A percentile compares a stretch with the other conserved stretches of the same genome.
phyloP scores from a whole-genome alignment of 2,113 vertebrate genomes.

The Buteo buteo region DNA sequence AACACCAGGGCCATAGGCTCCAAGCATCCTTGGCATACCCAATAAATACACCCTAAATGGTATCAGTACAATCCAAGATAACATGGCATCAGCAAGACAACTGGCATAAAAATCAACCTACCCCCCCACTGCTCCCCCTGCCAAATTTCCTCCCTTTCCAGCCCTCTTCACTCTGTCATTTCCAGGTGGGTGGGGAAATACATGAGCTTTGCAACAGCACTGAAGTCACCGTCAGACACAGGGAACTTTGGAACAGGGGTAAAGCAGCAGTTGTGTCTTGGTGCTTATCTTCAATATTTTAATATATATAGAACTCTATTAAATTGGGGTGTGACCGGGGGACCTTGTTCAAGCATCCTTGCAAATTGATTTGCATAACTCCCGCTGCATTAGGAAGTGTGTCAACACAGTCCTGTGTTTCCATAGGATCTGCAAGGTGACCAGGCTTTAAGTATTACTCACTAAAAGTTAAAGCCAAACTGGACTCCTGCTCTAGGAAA shows the following conservation, averaged over 20 bases:
- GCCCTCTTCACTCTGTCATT: not conserved
- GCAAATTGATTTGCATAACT: not conserved
- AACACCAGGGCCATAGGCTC: not conserved
- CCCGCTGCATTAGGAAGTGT: not conserved
- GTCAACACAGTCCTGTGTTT: not conserved
- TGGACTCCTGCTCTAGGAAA: conserved; percentile 21
- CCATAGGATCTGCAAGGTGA: not conserved
- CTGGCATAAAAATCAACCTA: not conserved
- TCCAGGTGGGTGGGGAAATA: not conserved
- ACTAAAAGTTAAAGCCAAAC: not conserved
- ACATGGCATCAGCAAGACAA: not conserved
- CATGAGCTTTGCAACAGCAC: not conserved
- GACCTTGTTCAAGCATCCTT: not conserved
- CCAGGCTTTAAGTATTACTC: not conserved
- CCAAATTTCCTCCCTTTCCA: not conserved
- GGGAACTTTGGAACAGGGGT: not conserved
- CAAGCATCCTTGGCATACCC: not conserved
- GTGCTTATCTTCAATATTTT: not conserved
- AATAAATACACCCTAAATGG: not conserved
- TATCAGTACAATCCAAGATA: not conserved
- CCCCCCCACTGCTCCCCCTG: not conserved
- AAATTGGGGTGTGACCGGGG: not conserved
- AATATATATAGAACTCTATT: not conserved
- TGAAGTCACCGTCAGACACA: not conserved
- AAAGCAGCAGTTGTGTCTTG: not conserved